Base-by-base conservation (phyloP, 2,888 invertebrate genomes). In the Anaspis maculata region DNA sequence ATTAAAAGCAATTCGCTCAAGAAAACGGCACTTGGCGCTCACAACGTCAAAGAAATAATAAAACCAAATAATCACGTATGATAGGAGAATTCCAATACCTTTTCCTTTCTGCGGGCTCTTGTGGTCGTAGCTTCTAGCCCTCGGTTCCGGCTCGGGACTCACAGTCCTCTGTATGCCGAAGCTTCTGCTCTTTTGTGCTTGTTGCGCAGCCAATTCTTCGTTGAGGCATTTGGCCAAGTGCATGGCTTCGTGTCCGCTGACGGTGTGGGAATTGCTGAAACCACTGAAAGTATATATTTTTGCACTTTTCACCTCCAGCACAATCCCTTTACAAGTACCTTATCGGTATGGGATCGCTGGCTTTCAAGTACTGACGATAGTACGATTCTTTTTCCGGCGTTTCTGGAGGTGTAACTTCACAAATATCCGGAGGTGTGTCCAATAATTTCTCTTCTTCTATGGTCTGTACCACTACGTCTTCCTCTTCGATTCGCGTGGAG, bases 161-260 rank as follows among this genome's bases (percentile, higher is more conserved):
- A 64, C 53, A 1, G 70, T 62, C 11, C 70, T 52, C 26, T 64
- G 52, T 3, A 56, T 50, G 13, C 64, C 61, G 15, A 51, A 46
- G 27, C 51, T 53, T n/a, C n/a, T n/a, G n/a, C n/a, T n/a, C n/a
- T n/a, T n/a, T n/a, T n/a, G n/a, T n/a, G n/a, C n/a, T 28, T 50
- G 51, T 42, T 66, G 66, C 36, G 62, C 67, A 45, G 59, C 72
- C 36, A 82, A 64, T 61, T 82, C 79, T 38, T 76, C 77, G 48
- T 69, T 79, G 32, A 82, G 69, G 1, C 80, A 67, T 54, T 81
- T 83, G 2, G 85, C 84, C 39, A 86, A 61, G 45, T 83, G 72
- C 48, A 79, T 78, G 13, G 85, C 85, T 64, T 86, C 86, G 57
- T 85, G 84, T 0, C 85, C 86, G 48, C 82, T 79, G 30, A 85